phyloP scores from a whole-genome alignment of 2,797 vertebrate species.

The Myotis myotis region DNA sequence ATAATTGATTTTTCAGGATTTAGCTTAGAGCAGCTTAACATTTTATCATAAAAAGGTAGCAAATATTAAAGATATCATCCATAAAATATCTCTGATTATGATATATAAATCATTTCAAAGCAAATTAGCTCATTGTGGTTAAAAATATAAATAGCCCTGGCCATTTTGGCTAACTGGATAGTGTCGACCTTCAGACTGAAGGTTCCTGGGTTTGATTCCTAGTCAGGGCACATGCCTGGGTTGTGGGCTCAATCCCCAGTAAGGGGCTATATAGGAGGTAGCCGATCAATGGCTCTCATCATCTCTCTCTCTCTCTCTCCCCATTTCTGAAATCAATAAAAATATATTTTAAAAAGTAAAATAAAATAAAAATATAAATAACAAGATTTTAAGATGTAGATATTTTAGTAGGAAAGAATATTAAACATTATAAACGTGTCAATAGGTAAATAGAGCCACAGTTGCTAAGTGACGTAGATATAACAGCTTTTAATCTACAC shows the following conservation, averaged over 20 bases:
- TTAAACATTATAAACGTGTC: background rate
- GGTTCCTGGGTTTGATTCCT: too few relatives aligned
- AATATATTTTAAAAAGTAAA: too few relatives aligned
- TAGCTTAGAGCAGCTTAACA: constrained; percentile 31
- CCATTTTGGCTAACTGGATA: too few relatives aligned
- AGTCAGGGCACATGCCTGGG: too few relatives aligned
- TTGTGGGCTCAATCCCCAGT: too few relatives aligned
- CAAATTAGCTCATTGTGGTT: constrained; percentile 37
- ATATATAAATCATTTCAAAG: background rate
- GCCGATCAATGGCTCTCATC: too few relatives aligned
- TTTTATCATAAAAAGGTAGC: constrained; percentile 35
- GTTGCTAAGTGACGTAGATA: background rate
- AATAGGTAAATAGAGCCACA: background rate
- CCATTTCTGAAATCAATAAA: too few relatives aligned
- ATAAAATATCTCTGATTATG: background rate
- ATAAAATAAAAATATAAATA: background rate
- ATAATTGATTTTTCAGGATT: background rate
- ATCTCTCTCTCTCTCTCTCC: too few relatives aligned
- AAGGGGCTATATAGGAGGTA: too few relatives aligned
- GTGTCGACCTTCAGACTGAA: too few relatives aligned
- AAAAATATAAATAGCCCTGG: background rate
- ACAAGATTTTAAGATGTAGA: background rate
- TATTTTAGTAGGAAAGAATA: constrained; percentile 13
- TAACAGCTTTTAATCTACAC: background rate
- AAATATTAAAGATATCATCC: constrained; percentile 13